phyloP scores from a whole-genome alignment of 2,888 invertebrate genomes.

The Xanthorhoe spadicearia region DNA sequence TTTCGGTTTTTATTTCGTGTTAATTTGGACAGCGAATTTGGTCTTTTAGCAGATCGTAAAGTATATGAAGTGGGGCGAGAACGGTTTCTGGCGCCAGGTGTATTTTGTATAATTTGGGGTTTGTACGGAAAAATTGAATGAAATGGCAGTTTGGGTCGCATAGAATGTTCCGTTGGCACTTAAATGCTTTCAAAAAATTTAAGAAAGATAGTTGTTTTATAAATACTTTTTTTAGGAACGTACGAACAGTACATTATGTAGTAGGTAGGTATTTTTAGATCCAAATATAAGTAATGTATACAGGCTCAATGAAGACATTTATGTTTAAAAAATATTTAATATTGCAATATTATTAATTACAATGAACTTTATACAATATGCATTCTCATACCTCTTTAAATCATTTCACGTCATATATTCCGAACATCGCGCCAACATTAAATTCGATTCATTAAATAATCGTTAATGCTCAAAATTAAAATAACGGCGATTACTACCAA shows the following conservation, averaged over 20 bases:
- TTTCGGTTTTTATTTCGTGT: slow-evolving; percentile 84
- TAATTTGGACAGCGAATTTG: slow-evolving; percentile 84
- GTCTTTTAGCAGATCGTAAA: slow-evolving; percentile 86
- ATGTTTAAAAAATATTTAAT: no score
- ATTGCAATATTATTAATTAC: no score
- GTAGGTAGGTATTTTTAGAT: not conserved
- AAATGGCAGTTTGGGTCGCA: slow-evolving; percentile 32
- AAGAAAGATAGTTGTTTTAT: not conserved
- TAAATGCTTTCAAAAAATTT: not conserved
- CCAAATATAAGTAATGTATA: no score
- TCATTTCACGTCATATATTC: not conserved
- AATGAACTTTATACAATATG: no score
- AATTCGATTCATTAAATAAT: slow-evolving; percentile 59
- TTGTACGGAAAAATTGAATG: slow-evolving; percentile 46
- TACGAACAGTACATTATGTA: not conserved
- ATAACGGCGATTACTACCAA: slow-evolving; percentile 79
- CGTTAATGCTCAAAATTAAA: slow-evolving; percentile 76
- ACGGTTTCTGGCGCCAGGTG: slow-evolving; percentile 72
- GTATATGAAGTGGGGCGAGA: slow-evolving; percentile 62
- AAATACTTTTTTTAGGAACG: not conserved
- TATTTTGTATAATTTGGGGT: slow-evolving; percentile 51
- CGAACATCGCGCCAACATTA: slow-evolving; percentile 15
- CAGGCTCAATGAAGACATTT: no score
- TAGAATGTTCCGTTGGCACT: not conserved
- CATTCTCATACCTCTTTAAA: not conserved